Percentiles rank a stretch among this genome's conserved stretches.
Evolutionary conservation across 35 echinoderm and acorn worm genomes (phyloP).

Genomic region (Diadema setosum): DNA sequence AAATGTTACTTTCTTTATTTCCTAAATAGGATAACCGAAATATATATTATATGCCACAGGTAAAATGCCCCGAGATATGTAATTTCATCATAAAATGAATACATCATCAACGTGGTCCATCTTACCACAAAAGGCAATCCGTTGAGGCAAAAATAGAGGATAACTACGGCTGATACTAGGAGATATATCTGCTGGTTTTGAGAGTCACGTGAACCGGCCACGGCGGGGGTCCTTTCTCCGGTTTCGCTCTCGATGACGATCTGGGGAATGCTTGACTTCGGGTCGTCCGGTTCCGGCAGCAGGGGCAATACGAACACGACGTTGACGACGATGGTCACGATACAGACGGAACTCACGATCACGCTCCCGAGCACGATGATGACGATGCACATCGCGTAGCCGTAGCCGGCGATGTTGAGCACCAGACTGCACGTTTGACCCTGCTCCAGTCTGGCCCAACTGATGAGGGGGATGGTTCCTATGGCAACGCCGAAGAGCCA

Average conservation of each 20-base stretch:
- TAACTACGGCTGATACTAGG: constrained; percentile 54
- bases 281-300: neutral
- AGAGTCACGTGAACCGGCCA: constrained; percentile 57
- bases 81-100: no score
- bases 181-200: constrained; percentile 79
- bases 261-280: constrained; percentile 62
- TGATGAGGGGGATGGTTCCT: constrained; percentile 64
- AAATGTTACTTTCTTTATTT: no score
- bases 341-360: constrained; percentile 31
- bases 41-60: no score
- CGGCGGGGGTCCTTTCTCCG: constrained; percentile 46
- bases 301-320: neutral
- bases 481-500: constrained; percentile 88
- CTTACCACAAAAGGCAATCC: constrained; percentile 87
- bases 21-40: no score
- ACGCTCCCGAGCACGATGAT: constrained; percentile 70
- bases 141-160: constrained; percentile 49
- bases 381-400: constrained; percentile 71
- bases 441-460: constrained; percentile 14
- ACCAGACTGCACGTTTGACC: constrained; percentile 55
- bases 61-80: no score
- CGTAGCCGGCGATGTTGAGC: constrained; percentile 61
- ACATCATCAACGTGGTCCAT: no score
- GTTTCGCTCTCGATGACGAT: constrained; percentile 87
- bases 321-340: constrained; percentile 60